These are phyloP conservation scores for Hermaeophaga mercurialis DNA, from an alignment of 2,888 invertebrate genomes.

Conservation along the genomic window DNA sequence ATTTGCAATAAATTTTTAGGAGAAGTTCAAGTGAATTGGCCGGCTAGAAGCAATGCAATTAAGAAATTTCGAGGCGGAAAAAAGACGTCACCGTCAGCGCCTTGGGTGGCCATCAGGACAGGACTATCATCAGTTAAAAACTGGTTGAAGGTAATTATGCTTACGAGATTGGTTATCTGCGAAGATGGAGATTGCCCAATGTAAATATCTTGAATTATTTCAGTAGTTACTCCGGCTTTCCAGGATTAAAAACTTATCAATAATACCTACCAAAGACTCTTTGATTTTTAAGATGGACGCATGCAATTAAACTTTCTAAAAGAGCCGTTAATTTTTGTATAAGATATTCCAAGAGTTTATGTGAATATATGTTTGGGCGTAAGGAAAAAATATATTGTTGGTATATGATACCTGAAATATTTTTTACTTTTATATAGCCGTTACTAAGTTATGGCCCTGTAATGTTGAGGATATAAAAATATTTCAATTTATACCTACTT, in stretches of 20 bases:
- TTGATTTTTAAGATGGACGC: no score
- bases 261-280: no score
- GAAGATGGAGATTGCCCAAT: constrained; percentile 2
- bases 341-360: no score
- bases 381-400: no score
- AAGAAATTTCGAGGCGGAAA: constrained; percentile 47
- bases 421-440: no score
- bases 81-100: constrained; percentile 44
- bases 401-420: no score
- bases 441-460: no score
- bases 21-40: constrained; percentile 43
- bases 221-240: neutral
- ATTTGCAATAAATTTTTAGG: constrained; percentile 50
- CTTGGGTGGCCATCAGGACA: constrained; percentile 48
- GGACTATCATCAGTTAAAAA: constrained; percentile 17
- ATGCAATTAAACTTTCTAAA: no score
- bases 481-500: neutral
- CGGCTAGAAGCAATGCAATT: constrained; percentile 44
- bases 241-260: neutral
- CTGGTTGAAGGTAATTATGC: constrained; percentile 20
- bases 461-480: no score
- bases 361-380: no score
- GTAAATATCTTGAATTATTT: constrained; percentile 17
- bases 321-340: no score
- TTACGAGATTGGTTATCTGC: constrained; percentile 18